phyloP scores from a whole-genome alignment of 2,113 vertebrate species.

The Dicaeum eximium region DNA sequence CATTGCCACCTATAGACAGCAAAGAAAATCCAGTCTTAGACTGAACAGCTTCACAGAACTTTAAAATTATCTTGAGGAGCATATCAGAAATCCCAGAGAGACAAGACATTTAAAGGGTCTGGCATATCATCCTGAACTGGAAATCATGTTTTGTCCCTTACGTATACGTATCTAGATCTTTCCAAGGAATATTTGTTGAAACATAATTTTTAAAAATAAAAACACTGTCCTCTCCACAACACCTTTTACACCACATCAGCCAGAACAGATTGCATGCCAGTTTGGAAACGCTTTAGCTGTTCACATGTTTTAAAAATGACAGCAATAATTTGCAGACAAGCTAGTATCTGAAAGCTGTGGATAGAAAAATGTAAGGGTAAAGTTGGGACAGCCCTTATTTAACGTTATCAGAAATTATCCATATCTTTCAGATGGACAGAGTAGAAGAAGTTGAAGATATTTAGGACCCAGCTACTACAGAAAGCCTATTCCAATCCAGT shows the following conservation, averaged over 20 bases:
- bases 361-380: neutral
- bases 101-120: neutral
- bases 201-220: neutral
- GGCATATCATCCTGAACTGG: neutral
- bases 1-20: slow-evolving; percentile 31
- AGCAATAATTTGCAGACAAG: slow-evolving; percentile 13
- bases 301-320: slow-evolving; percentile 36
- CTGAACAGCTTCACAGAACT: neutral
- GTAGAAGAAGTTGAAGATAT: neutral
- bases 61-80: neutral
- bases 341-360: slow-evolving; percentile 2
- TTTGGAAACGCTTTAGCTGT: slow-evolving; percentile 29
- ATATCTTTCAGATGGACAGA: neutral
- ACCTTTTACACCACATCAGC: neutral
- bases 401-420: neutral
- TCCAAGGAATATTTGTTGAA: neutral
- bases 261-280: slow-evolving; percentile 34
- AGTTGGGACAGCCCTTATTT: neutral
- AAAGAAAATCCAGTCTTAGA: neutral
- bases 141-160: neutral
- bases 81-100: neutral
- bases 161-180: neutral
- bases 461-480: neutral
- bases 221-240: neutral
- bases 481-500: neutral